These are phyloP conservation scores for Thymelicus lineola DNA, from an alignment of 2,888 invertebrate genomes.

Conservation along the genomic window DNA sequence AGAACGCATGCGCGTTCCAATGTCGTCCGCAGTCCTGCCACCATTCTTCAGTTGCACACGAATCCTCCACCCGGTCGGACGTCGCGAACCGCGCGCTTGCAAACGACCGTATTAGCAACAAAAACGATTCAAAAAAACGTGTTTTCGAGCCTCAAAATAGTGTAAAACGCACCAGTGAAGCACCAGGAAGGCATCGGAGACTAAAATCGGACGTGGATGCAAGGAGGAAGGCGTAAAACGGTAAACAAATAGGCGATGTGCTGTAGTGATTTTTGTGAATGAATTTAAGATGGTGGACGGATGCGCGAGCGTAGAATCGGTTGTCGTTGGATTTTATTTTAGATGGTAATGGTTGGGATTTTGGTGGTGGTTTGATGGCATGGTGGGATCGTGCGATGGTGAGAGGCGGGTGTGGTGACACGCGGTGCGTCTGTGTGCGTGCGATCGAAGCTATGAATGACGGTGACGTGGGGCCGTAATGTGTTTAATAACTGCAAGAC, in stretches of 20 bases:
- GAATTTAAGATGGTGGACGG: slow-evolving; percentile 83
- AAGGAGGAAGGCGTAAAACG: slow-evolving; percentile 66
- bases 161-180: slow-evolving; percentile 48
- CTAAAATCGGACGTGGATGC: slow-evolving; percentile 46
- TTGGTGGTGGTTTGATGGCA: slow-evolving; percentile 42
- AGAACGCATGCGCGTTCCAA: slow-evolving; percentile 71
- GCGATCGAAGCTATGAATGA: slow-evolving; percentile 82
- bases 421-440: slow-evolving; percentile 63
- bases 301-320: slow-evolving; percentile 64
- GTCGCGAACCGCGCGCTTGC: slow-evolving; percentile 53
- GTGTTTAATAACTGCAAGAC: slow-evolving; percentile 66
- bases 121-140: slow-evolving; percentile 61
- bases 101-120: slow-evolving; percentile 65
- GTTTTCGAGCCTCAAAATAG: slow-evolving; percentile 52
- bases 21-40: slow-evolving; percentile 80
- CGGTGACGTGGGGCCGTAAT: slow-evolving; percentile 76
- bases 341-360: slow-evolving; percentile 46
- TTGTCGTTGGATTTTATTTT: slow-evolving; percentile 56
- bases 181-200: slow-evolving; percentile 45
- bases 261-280: slow-evolving; percentile 82
- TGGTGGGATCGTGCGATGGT: slow-evolving; percentile 41
- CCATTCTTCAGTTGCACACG: slow-evolving; percentile 82
- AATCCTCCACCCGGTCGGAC: slow-evolving; percentile 54
- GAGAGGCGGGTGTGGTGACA: slow-evolving; percentile 43
- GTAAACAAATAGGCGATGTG: slow-evolving; percentile 77